These are phyloP conservation scores for Pheosia tremula DNA, from an alignment of 2,888 invertebrate species.

Conservation along the genomic window DNA sequence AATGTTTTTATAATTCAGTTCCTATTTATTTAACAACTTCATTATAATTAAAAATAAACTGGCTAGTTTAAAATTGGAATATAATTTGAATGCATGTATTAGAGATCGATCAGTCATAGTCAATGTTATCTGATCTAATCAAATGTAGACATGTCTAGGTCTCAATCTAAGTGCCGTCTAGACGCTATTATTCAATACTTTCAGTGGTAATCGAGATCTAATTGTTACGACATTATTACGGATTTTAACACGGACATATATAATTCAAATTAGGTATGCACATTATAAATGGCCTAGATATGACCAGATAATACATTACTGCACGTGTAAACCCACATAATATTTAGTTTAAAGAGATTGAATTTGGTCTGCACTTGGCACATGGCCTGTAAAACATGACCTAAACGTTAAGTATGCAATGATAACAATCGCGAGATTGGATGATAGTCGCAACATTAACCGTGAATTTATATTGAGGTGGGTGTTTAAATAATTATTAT, in stretches of 20 bases:
- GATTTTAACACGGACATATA: not conserved
- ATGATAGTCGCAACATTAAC: too few relatives aligned
- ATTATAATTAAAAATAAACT: not conserved
- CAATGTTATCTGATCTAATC: not conserved
- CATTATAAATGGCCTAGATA: not conserved
- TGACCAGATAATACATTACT: not conserved
- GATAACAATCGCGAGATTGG: too few relatives aligned
- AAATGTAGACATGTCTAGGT: not conserved
- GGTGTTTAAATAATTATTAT: too few relatives aligned
- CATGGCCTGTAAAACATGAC: too few relatives aligned
- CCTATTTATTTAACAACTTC: not conserved
- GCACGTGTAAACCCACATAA: not conserved
- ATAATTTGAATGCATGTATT: not conserved
- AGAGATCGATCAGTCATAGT: not conserved
- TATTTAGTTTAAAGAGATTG: too few relatives aligned
- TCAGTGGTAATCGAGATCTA: not conserved
- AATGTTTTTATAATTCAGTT: not conserved
- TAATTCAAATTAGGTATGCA: not conserved
- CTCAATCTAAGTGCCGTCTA: not conserved
- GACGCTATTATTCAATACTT: not conserved
- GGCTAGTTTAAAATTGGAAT: not conserved
- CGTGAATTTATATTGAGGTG: too few relatives aligned
- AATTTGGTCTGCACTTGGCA: too few relatives aligned
- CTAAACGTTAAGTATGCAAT: too few relatives aligned
- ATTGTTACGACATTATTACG: not conserved